Evolutionary conservation across 2,797 vertebrate genomes (phyloP), one percentile per base, ranked within the genome.

Genomic region (Acanthopagrus latus): DNA sequence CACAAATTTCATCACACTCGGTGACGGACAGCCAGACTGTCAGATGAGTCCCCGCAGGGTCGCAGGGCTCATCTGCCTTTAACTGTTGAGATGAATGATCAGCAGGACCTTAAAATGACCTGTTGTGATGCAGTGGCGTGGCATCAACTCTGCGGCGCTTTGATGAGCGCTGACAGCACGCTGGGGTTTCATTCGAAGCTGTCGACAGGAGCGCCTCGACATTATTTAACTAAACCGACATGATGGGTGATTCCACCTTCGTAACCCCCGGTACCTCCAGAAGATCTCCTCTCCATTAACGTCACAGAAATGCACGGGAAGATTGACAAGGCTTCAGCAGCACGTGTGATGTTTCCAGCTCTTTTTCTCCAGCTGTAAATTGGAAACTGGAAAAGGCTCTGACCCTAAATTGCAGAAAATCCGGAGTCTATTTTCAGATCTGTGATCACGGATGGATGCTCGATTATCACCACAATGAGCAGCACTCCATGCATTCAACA

Each of bases 101-200:
- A 64, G 33, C 62, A 1, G 38, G 59, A 51, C 23, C 77, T 84
- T 21, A 70, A 65, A 76, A 64, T 73, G 44, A 77, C 81, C 74
- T 74, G 66, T 73, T 74, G 59, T 62, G 70, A 71, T 64, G 72
- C 47, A 59, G 60, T 69, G 52, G 44, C 16, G 29, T 54, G 7
- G 52, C 21, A 54, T 66, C 74, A 74, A 64, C 54, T 74, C 50
- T 56, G 46, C 4, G 3, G 20, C 62, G 29, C 21, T 70, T n/a
- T 80, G 78, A 81, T 70, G 51, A 76, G 58, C 3, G 1, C 62
- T 70, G 86, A 87, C 76, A 83, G 74, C 74, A 78, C 38, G 57
- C 11, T 67, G 47, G 41, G 29, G 63, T 78, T 77, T 76, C 18
- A 76, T 80, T 58, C 57, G 18, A 79, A 56, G 59, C n/a, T 38